A percentile compares a stretch with the other conserved stretches of the same genome.
These are phyloP conservation scores for Pogonus chalceus DNA, from an alignment of 1,140 invertebrate species.

Conservation along the genomic window DNA sequence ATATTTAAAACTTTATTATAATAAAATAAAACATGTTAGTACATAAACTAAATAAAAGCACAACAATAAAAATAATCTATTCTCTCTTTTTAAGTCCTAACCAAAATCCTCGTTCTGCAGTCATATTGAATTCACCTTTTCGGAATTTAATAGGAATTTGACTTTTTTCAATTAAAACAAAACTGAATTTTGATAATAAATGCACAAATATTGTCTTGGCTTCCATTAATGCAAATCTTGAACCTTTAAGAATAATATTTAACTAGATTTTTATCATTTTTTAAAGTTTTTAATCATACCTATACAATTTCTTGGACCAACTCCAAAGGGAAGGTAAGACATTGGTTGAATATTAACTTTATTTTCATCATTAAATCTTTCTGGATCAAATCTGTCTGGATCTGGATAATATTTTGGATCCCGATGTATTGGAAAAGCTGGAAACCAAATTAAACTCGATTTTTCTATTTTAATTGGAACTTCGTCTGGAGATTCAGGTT, in stretches of 20 bases:
- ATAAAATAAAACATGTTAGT: too few species aligned
- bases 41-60: too few species aligned
- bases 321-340: constrained; percentile 39
- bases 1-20: too few species aligned
- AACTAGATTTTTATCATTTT: neutral
- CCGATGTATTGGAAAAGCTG: constrained; percentile 38
- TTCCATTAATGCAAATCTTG: constrained; percentile 12
- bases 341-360: constrained; percentile 26
- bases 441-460: constrained; percentile 22
- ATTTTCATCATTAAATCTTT: constrained; percentile 39
- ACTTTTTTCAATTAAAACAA: constrained; percentile 10
- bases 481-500: constrained; percentile 12
- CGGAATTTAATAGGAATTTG: constrained; percentile 12
- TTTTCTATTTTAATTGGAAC: constrained; percentile 24
- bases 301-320: constrained; percentile 45
- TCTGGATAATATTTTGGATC: constrained; percentile 31
- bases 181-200: constrained; percentile 11
- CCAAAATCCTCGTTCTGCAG: constrained; percentile 7
- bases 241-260: constrained; percentile 3
- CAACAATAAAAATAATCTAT: too few species aligned
- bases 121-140: constrained; percentile 3
- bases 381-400: constrained; percentile 40
- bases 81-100: constrained; percentile 3
- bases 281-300: constrained; percentile 22
- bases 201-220: constrained; percentile 11